Percentiles rank a stretch among this genome's conserved stretches.
phyloP scores from a whole-genome alignment of 2,113 vertebrate species.

The Sorex araneus region DNA sequence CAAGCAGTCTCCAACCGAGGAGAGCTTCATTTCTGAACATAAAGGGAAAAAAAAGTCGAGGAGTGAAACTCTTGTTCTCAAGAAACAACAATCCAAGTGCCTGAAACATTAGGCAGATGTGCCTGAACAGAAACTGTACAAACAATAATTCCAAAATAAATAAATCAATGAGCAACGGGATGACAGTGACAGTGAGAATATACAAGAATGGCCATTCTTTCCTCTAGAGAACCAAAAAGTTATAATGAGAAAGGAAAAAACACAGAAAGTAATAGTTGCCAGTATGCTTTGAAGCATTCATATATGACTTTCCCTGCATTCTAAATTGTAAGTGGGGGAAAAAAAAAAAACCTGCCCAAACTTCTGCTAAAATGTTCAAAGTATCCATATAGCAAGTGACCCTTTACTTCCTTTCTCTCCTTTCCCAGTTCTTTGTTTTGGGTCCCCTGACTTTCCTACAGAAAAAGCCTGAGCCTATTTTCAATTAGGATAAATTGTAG shows the following conservation, averaged over 20 bases:
- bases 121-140: not conserved
- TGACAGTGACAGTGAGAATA: no score
- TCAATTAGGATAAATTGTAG: not conserved
- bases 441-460: not conserved
- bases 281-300: not conserved
- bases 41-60: not conserved
- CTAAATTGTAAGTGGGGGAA: not conserved
- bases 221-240: not conserved
- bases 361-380: not conserved
- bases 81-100: not conserved
- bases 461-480: not conserved
- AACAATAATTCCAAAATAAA: constrained; percentile 46
- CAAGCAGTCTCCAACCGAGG: not conserved
- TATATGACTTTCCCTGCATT: not conserved
- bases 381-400: not conserved
- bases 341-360: not conserved
- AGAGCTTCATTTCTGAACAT: constrained; percentile 1
- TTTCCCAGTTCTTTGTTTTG: not conserved
- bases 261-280: not conserved
- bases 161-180: no score
- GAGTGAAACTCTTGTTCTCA: constrained; percentile 2
- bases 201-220: not conserved
- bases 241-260: not conserved
- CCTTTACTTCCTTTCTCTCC: not conserved
- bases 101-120: not conserved